Evolutionary conservation across 2,113 vertebrate species (phyloP).

Genomic region (Coptodon bakossiorum): DNA sequence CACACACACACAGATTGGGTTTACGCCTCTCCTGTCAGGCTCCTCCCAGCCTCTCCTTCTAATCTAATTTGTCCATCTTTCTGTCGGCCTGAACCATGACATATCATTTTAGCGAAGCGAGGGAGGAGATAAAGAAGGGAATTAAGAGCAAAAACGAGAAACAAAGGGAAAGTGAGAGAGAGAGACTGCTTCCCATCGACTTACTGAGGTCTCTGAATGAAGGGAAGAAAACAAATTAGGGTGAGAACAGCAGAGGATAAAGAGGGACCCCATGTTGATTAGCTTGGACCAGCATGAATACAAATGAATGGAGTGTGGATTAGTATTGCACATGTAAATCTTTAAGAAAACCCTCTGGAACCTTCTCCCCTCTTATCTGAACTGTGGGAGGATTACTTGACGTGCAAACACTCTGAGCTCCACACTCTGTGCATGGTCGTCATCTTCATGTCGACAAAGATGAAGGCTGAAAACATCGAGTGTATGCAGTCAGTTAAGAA

Average conservation of each 20-base stretch:
- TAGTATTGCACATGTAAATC: background rate
- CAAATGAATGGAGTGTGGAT: slow-evolving; percentile 9
- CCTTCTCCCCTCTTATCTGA: background rate
- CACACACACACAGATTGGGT: background rate
- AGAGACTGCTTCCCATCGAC: background rate
- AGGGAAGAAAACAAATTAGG: slow-evolving; percentile 1
- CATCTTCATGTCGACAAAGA: background rate
- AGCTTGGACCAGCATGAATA: slow-evolving; percentile 14
- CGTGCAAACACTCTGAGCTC: background rate
- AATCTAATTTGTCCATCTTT: slow-evolving; percentile 40
- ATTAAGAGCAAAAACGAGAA: background rate
- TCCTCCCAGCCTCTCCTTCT: slow-evolving; percentile 17
- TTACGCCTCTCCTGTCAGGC: background rate
- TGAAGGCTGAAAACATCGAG: background rate
- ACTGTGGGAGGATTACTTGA: background rate
- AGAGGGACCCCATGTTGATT: slow-evolving; percentile 31
- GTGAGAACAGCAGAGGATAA: slow-evolving; percentile 11
- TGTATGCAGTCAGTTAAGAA: background rate
- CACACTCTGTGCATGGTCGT: background rate
- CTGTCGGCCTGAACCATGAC: background rate
- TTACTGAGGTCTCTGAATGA: background rate
- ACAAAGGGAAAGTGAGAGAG: background rate
- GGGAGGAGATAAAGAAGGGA: background rate
- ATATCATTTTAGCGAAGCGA: slow-evolving; percentile 1
- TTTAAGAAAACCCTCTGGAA: slow-evolving; percentile 1